Percentiles rank a stretch among this genome's conserved stretches.
phyloP scores from a whole-genome alignment of 2,888 invertebrate species.

The Mesochorus sp. region DNA sequence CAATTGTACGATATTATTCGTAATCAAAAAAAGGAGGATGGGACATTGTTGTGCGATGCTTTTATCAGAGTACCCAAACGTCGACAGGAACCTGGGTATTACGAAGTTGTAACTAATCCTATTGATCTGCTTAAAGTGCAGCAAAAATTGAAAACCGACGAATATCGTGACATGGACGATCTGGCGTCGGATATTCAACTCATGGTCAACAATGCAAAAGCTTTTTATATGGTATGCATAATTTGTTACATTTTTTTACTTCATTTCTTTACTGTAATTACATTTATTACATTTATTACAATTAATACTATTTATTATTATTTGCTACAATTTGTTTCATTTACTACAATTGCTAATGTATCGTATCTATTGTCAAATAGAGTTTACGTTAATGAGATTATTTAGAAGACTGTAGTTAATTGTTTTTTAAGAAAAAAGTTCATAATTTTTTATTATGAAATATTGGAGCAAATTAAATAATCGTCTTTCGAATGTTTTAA shows the following conservation, averaged over 20 bases:
- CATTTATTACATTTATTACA: too few relatives aligned
- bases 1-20: slow-evolving; percentile 96
- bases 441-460: too few relatives aligned
- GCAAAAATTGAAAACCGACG: slow-evolving; percentile 98
- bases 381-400: too few relatives aligned
- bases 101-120: slow-evolving; percentile 96
- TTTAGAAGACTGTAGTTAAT: too few relatives aligned
- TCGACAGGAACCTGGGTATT: slow-evolving; percentile 94
- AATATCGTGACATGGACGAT: slow-evolving; percentile 97
- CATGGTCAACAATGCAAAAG: slow-evolving; percentile 96
- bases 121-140: slow-evolving; percentile 98
- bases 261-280: background rate
- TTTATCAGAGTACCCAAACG: slow-evolving; percentile 97
- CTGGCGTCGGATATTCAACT: slow-evolving; percentile 95
- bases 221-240: slow-evolving; percentile 90
- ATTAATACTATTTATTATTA: too few relatives aligned
- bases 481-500: too few relatives aligned
- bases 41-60: slow-evolving; percentile 93
- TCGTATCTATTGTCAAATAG: too few relatives aligned
- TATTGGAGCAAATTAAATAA: too few relatives aligned
- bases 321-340: too few relatives aligned
- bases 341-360: too few relatives aligned
- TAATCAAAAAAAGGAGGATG: slow-evolving; percentile 96
- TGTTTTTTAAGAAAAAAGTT: too few relatives aligned
- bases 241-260: too few relatives aligned